phyloP scores from a whole-genome alignment of 2,797 vertebrate species.

The Lutjanus argentimaculatus region DNA sequence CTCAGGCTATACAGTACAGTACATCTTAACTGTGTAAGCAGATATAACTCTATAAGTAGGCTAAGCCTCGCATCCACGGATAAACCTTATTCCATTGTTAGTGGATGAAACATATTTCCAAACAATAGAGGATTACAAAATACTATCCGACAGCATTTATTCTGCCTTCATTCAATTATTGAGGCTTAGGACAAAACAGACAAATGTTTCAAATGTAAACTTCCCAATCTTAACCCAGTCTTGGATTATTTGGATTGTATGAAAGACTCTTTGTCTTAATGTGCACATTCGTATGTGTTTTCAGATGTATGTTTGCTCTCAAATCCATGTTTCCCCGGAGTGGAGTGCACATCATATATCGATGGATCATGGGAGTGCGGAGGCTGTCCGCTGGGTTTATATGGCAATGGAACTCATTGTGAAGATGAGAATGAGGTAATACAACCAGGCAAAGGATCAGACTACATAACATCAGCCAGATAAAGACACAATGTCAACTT shows the following conservation, averaged over 20 bases:
- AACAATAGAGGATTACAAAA: slow-evolving; percentile 37
- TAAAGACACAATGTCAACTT: neutral
- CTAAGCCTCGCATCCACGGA: slow-evolving; percentile 11
- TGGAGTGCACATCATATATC: slow-evolving; percentile 86
- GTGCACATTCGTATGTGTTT: slow-evolving; percentile 37
- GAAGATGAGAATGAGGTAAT: slow-evolving; percentile 96
- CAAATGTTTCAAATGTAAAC: slow-evolving; percentile 18
- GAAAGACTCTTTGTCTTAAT: neutral
- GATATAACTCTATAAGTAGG: slow-evolving; percentile 21
- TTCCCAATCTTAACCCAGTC: neutral
- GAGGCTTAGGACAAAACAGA: slow-evolving; percentile 6
- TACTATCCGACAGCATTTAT: slow-evolving; percentile 23
- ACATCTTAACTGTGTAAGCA: slow-evolving; percentile 12
- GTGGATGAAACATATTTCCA: slow-evolving; percentile 24
- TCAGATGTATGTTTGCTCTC: slow-evolving; percentile 94
- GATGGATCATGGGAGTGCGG: slow-evolving; percentile 96
- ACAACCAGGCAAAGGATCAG: neutral
- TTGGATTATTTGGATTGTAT: slow-evolving; percentile 12
- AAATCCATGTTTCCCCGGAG: slow-evolving; percentile 93
- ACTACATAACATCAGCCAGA: neutral
- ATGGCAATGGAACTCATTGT: slow-evolving; percentile 94
- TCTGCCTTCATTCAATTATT: slow-evolving; percentile 30
- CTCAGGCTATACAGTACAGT: neutral
- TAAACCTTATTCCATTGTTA: slow-evolving; percentile 28
- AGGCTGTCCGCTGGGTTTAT: slow-evolving; percentile 90